Base-by-base conservation (phyloP, 2,797 vertebrate genomes). In the Brotogeris chrysoptera region DNA sequence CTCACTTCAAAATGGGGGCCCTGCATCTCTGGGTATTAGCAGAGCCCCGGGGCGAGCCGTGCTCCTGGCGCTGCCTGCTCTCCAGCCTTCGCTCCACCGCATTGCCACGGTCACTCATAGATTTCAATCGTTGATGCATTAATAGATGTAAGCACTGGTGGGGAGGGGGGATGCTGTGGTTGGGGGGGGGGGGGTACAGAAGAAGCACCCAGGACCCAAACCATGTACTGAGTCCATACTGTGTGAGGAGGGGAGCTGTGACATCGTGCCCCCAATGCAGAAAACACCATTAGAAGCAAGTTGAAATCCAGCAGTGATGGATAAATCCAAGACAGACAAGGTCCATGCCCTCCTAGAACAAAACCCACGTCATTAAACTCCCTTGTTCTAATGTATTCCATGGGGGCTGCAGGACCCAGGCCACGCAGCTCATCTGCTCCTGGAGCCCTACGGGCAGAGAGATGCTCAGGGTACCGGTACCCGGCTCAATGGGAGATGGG, bases 1-100 rank as follows among this genome's bases (percentile, higher is more conserved):
- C 86, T 95, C 95, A 94, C 97, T 93, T 73, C 50, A 90, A 96
- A 93, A 95, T 85, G 92, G 95, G 96, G 95, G 96, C 93, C 96
- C 93, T 88, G 93, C 96, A 84, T 82, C 93, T 96, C 95, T 94
- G 96, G 95, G 95, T 92, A 96, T 17, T 6, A 15, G 47, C 78
- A 84, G 78, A 93, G 49, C 91, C 88, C 86, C 4, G 15, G 43
- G 73, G 80, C 0, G 16, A 92, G 90, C 55, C 0, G 8, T 0
- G 10, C 12, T 39, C 59, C 19, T 2, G 3, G 59, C 0, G 1
- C 68, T 76, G 91, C 38, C 3, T 0, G 57, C 5, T 4, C 85
- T 64, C 61, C 52, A 55, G 61, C 34, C 20, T 27, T 46, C 4
- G 1, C n/a, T 36, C 57, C 4, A 17, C 64, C 7, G 2, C 55